Conservation (phyloP, 2,113 vertebrate genomes). For the Steatornis caripensis region DNA sequence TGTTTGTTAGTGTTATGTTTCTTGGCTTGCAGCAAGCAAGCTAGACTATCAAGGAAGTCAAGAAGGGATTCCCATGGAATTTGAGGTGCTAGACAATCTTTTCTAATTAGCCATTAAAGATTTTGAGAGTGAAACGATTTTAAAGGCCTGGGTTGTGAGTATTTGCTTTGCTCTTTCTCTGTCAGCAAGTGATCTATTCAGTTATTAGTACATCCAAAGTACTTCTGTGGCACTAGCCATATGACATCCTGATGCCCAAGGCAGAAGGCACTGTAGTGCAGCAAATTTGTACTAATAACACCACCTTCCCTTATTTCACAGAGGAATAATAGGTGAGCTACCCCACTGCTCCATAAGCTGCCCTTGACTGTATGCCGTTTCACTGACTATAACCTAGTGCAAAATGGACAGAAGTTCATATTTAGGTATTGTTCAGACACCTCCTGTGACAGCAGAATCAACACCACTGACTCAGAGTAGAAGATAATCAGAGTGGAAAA, state of each 20-base stretch:
- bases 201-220: not conserved
- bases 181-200: not conserved
- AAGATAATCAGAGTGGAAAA: not conserved
- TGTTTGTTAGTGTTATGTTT: not conserved
- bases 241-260: not conserved
- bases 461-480: not conserved
- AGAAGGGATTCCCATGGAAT: not conserved
- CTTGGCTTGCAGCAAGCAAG: not conserved
- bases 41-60: not conserved
- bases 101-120: not conserved
- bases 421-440: not conserved
- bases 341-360: not conserved
- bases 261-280: not conserved
- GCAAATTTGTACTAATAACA: not conserved
- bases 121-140: not conserved
- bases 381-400: not conserved
- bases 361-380: not conserved
- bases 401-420: not conserved
- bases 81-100: not conserved
- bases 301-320: not conserved
- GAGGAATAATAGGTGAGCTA: not conserved
- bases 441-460: not conserved
- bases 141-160: not conserved
- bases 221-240: not conserved
- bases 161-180: not conserved